These are phyloP conservation scores for Holothuria leucospilota DNA, from an alignment of 53 echinoderm and acorn worm species.

Conservation along the genomic window DNA sequence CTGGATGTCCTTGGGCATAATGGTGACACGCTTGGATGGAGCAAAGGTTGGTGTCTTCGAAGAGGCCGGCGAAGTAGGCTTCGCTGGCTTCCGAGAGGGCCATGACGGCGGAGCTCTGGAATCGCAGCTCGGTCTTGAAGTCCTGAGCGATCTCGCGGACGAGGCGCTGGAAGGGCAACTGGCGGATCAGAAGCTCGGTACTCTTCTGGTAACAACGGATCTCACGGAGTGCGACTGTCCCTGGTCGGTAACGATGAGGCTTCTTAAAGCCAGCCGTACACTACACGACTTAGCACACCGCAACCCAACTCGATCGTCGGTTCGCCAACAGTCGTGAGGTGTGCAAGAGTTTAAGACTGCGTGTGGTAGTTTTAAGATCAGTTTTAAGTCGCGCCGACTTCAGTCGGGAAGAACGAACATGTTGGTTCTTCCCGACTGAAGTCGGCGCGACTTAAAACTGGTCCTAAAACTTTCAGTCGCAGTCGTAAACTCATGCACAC, in stretches of 20 bases:
- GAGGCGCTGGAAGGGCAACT: conserved; percentile 99
- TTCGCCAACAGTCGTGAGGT: no score
- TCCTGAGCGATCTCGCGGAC: conserved; percentile 99
- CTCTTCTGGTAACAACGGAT: conserved; percentile 99
- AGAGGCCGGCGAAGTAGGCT: conserved; percentile 98
- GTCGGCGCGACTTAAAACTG: no score
- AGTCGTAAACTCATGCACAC: no score
- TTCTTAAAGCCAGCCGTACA: no score
- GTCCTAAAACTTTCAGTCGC: no score
- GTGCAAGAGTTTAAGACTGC: no score
- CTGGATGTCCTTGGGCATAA: conserved; percentile 99
- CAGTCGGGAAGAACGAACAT: no score
- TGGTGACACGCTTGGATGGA: conserved; percentile 99
- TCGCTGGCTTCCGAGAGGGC: conserved; percentile 98
- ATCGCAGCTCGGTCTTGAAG: conserved; percentile 99
- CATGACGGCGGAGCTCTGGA: conserved; percentile 99
- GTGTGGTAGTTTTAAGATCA: no score
- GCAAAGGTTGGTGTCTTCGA: conserved; percentile 99
- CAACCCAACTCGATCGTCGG: no score
- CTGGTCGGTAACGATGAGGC: conserved; percentile 99
- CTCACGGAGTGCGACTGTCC: conserved; percentile 98
- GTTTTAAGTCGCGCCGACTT: no score
- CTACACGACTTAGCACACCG: no score
- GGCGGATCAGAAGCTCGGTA: conserved; percentile 99
- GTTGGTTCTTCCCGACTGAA: no score